phyloP scores from a whole-genome alignment of 35 echinoderm and acorn worm genomes.

The Lytechinus variegatus region DNA sequence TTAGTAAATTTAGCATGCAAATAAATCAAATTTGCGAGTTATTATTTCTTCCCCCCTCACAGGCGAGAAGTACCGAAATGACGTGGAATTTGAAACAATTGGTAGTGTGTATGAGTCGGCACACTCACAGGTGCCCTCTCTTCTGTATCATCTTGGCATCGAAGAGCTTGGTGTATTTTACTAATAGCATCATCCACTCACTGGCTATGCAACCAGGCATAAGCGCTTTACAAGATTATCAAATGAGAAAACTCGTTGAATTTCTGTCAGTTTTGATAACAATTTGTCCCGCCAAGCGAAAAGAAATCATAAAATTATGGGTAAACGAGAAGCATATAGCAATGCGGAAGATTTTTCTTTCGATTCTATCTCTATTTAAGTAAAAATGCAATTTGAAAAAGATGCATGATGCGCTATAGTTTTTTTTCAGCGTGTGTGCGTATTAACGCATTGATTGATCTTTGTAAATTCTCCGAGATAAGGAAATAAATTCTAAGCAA shows the following conservation, averaged over 20 bases:
- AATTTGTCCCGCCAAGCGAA: conserved; percentile 29
- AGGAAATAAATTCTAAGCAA: background rate
- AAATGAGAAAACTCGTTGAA: conserved; percentile 23
- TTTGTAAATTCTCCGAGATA: background rate
- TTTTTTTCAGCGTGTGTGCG: background rate
- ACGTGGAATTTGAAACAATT: conserved; percentile 19
- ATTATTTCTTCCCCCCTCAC: background rate
- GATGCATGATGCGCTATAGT: too few species aligned
- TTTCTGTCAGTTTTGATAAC: conserved; percentile 44
- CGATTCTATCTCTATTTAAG: background rate
- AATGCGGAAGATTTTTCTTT: background rate
- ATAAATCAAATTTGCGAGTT: conserved; percentile 7
- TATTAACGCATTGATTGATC: background rate
- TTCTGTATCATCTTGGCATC: background rate
- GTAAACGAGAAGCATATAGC: background rate
- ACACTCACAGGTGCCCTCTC: background rate
- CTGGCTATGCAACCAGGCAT: background rate
- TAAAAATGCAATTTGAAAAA: too few species aligned
- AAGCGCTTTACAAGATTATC: conserved; percentile 15
- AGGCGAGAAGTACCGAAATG: background rate
- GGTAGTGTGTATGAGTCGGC: background rate
- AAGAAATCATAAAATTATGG: background rate
- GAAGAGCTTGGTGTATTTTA: background rate
- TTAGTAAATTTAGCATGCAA: background rate
- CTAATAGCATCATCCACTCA: conserved; percentile 36